Conservation (phyloP, 2,888 invertebrate species). For the Nemapogon koenigi region DNA sequence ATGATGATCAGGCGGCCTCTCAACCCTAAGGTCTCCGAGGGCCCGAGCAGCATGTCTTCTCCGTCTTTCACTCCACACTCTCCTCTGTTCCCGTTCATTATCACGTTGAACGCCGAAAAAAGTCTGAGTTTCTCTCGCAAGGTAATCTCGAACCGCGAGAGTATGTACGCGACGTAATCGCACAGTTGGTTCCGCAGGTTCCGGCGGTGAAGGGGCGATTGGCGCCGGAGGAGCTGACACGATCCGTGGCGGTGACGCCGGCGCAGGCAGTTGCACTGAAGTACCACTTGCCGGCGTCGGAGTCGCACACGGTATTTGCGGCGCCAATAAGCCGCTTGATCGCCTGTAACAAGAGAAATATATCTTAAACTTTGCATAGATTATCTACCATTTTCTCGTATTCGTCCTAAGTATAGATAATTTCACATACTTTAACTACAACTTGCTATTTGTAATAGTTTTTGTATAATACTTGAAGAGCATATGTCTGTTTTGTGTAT, state of each 20-base stretch:
- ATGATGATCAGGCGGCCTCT: conserved; percentile 66
- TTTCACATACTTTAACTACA: too few relatives aligned
- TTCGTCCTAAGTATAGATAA: too few relatives aligned
- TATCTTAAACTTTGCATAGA: neutral
- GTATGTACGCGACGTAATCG: conserved; percentile 50
- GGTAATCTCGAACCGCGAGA: conserved; percentile 65
- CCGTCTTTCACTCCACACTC: conserved; percentile 81
- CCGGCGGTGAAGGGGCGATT: conserved; percentile 41
- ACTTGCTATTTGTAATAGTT: too few relatives aligned
- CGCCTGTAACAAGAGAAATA: conserved; percentile 41
- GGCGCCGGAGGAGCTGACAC: conserved; percentile 37
- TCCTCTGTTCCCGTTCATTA: conserved; percentile 74
- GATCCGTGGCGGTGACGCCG: conserved; percentile 38
- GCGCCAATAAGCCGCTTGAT: conserved; percentile 50
- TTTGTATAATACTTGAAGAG: too few relatives aligned
- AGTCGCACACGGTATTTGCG: conserved; percentile 48
- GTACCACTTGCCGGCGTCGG: conserved; percentile 24
- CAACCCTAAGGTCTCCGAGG: conserved; percentile 65
- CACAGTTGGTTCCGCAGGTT: conserved; percentile 48
- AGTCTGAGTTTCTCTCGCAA: conserved; percentile 80
- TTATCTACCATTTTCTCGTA: neutral
- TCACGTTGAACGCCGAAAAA: conserved; percentile 87
- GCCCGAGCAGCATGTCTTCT: conserved; percentile 79
- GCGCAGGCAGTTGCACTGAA: conserved; percentile 37
- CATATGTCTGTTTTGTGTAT: too few relatives aligned